Base-by-base conservation (phyloP, 2,797 vertebrate genomes). In the Percopsis omiscomaycus region DNA sequence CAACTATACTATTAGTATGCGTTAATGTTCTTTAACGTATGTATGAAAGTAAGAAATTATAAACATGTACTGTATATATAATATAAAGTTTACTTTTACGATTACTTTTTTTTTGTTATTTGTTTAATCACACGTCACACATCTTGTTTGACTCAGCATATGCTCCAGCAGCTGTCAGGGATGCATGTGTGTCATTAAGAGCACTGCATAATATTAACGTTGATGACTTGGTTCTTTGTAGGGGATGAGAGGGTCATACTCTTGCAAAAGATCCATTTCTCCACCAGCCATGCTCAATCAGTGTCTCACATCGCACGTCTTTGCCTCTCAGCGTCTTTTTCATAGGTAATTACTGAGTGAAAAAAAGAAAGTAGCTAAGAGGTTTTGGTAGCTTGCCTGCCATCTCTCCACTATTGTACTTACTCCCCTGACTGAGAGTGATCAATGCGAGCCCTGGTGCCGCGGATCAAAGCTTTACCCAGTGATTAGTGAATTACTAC, bases 401-500 rank as follows among this genome's bases (percentile, higher is more conserved):
- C 32, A 68, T 76, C 47, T 68, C n/a, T 61, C 28, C 16, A 10
- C 14, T 55, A 55, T 54, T 67, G n/a, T 45, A 27, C 59, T 61
- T 46, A 5, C n/a, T 70, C 29, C 22, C 61, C 66, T 64, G 53
- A 29, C 60, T 4, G 28, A 80, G 53, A 56, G 51, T 56, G 74
- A 86, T 92, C 86, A 69, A 88, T 91, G 68, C 27, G 11, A 56
- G 57, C 44, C 69, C 66, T 50, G 1, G 78, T 76, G 58, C 68
- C 13, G 42, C 55, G 83, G 86, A 92, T 93, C 83, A 93, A 91
- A 90, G 90, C 82, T 69, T 67, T 65, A 78, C 71, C 59, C 57
- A 64, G 68, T 71, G 83, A 88, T 88, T 85, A 74, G 89, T 82
- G 86, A 78, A 75, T 84, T 82, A 85, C 62, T 67, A 77, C 82